Conservation (phyloP, 2,797 vertebrate genomes). For the Ciconia nigra region DNA sequence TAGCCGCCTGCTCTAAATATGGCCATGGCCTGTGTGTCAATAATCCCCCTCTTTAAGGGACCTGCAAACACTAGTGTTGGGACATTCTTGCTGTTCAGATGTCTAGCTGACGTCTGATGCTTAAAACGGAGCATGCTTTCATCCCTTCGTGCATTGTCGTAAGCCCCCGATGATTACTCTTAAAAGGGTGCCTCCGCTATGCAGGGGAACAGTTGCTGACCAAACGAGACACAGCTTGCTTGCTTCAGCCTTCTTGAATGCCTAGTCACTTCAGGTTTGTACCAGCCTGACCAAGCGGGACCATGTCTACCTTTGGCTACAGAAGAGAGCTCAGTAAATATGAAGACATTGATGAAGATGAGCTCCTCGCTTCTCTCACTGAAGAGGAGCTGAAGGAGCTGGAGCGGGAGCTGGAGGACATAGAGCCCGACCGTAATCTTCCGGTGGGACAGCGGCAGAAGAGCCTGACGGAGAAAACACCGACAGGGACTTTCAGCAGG, state of each 20-base stretch:
- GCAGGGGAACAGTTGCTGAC: conserved; percentile 78
- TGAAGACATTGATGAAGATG: conserved; percentile 95
- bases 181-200: conserved; percentile 86
- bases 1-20: conserved; percentile 80
- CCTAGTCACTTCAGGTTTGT: conserved; percentile 34
- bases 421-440: conserved; percentile 88
- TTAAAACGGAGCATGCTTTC: conserved; percentile 91
- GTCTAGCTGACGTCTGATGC: conserved; percentile 86
- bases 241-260: conserved; percentile 65
- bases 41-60: conserved; percentile 78
- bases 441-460: conserved; percentile 92
- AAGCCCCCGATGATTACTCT: conserved; percentile 81
- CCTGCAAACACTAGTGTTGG: conserved; percentile 82
- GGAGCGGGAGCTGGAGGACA: conserved; percentile 91
- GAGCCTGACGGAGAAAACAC: conserved; percentile 93
- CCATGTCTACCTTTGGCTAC: conserved; percentile 95
- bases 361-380: conserved; percentile 91
- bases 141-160: conserved; percentile 82
- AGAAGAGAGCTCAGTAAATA: conserved; percentile 95
- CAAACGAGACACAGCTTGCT: conserved; percentile 38
- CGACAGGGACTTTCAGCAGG: conserved; percentile 91
- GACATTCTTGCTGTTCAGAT: conserved; percentile 92
- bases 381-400: conserved; percentile 93
- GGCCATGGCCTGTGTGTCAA: conserved; percentile 81
- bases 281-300: conserved; percentile 62